Conservation (phyloP, 2,888 invertebrate genomes). For the Drosophila austrosaltans region DNA sequence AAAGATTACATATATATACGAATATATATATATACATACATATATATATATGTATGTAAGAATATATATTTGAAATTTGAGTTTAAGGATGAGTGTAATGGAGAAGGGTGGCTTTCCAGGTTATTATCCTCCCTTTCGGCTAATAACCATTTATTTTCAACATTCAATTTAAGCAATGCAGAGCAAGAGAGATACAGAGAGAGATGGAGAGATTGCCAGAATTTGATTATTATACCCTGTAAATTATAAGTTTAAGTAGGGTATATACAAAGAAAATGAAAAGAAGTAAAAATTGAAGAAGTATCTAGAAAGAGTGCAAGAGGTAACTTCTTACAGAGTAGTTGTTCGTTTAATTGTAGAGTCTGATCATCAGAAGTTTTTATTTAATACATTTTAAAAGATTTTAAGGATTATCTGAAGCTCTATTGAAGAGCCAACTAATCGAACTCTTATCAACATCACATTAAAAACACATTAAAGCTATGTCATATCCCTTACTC, state of each 20-base stretch:
- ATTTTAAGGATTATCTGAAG: too few relatives aligned
- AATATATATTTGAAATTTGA: constrained; percentile 1
- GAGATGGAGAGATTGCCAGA: constrained; percentile 6
- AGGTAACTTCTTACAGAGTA: too few relatives aligned
- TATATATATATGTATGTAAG: not conserved
- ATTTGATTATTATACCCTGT: constrained; percentile 15
- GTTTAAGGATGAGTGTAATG: not conserved
- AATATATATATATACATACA: not conserved
- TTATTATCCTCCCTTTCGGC: constrained; percentile 8
- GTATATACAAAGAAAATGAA: not conserved
- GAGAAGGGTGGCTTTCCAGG: constrained; percentile 11
- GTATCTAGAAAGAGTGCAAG: too few relatives aligned
- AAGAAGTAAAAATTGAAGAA: too few relatives aligned
- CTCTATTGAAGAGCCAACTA: too few relatives aligned
- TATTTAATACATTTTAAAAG: too few relatives aligned
- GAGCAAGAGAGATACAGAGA: not conserved
- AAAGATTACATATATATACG: constrained; percentile 28
- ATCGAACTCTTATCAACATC: too few relatives aligned
- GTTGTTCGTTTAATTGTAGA: too few relatives aligned
- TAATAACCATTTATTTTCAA: constrained; percentile 12
- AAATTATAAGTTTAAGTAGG: not conserved
- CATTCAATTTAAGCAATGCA: constrained; percentile 14
- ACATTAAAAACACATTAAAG: too few relatives aligned
- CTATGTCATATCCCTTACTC: too few relatives aligned
- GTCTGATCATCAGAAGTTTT: too few relatives aligned